Percentiles rank a stretch among this genome's conserved stretches.
phyloP scores from a whole-genome alignment of 1,140 invertebrate genomes.

The Drosophila sp. region DNA sequence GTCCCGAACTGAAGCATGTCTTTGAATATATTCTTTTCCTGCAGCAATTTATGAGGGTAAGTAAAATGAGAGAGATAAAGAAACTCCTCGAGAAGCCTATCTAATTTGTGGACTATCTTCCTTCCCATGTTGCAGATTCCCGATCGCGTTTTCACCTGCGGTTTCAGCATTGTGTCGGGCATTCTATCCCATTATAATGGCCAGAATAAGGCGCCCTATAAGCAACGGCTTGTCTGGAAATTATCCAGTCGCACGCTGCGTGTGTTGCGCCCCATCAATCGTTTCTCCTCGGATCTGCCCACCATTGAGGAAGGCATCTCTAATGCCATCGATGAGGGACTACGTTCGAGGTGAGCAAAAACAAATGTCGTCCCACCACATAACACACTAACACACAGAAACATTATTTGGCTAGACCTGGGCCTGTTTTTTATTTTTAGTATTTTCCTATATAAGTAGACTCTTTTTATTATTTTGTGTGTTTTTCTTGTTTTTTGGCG shows the following conservation, averaged over 20 bases:
- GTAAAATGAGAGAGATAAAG: background rate
- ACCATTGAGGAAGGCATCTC: slow-evolving; percentile 87
- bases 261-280: slow-evolving; percentile 89
- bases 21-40: slow-evolving; percentile 82
- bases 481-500: slow-evolving; percentile 56
- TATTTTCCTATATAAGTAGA: slow-evolving; percentile 8
- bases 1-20: slow-evolving; percentile 79
- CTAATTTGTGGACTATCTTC: background rate
- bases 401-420: background rate
- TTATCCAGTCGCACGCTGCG: slow-evolving; percentile 87
- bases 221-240: slow-evolving; percentile 90
- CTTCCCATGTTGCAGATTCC: slow-evolving; percentile 85
- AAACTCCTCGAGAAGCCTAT: background rate
- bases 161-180: slow-evolving; percentile 85
- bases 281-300: slow-evolving; percentile 88
- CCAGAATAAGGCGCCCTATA: slow-evolving; percentile 87
- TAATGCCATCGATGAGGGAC: slow-evolving; percentile 77
- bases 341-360: slow-evolving; percentile 74
- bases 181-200: slow-evolving; percentile 89
- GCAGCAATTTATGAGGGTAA: slow-evolving; percentile 79
- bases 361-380: background rate
- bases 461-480: slow-evolving; percentile 42
- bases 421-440: slow-evolving; percentile 63
- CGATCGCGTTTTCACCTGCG: slow-evolving; percentile 86
- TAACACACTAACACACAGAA: slow-evolving; percentile 4